Percentiles rank a stretch among this genome's conserved stretches.
Conservation (phyloP, 2,797 vertebrate genomes). For the Lagodon rhomboides region DNA sequence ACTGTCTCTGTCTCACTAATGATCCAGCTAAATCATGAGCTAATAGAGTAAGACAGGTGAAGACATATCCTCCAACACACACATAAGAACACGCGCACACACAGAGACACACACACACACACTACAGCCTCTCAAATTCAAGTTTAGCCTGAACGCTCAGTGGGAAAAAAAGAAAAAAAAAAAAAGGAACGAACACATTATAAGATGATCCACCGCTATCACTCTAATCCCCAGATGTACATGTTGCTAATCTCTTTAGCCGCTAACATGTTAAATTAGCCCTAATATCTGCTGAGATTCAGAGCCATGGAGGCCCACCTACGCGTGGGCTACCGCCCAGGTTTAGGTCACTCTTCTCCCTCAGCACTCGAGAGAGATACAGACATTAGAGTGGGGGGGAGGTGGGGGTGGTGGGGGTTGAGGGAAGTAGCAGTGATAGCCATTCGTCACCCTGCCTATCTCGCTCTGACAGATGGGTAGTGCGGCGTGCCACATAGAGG, state of each 20-base stretch:
- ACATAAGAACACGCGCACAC: slow-evolving; percentile 10
- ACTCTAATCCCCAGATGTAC: slow-evolving; percentile 84
- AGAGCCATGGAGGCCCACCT: slow-evolving; percentile 75
- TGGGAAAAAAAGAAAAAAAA: slow-evolving; percentile 24
- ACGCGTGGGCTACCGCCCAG: slow-evolving; percentile 79
- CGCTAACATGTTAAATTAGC: slow-evolving; percentile 85
- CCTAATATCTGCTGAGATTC: slow-evolving; percentile 81
- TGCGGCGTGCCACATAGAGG: slow-evolving; percentile 77
- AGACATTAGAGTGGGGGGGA: slow-evolving; percentile 60
- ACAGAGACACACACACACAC: slow-evolving; percentile 41
- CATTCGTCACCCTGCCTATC: slow-evolving; percentile 85
- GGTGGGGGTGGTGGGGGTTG: slow-evolving; percentile 60
- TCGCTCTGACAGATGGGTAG: slow-evolving; percentile 82
- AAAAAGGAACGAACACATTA: slow-evolving; percentile 77
- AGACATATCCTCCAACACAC: slow-evolving; percentile 71
- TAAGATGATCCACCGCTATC: slow-evolving; percentile 80
- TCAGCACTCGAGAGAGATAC: slow-evolving; percentile 58
- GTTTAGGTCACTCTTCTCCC: slow-evolving; percentile 82
- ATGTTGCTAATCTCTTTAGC: slow-evolving; percentile 85
- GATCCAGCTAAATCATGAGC: slow-evolving; percentile 79
- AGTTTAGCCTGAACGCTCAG: slow-evolving; percentile 66
- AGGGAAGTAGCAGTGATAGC: slow-evolving; percentile 76
- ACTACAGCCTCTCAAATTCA: slow-evolving; percentile 66
- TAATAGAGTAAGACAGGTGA: slow-evolving; percentile 82
- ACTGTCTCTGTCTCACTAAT: slow-evolving; percentile 77